These are phyloP conservation scores for Tragelaphus buxtoni DNA, from an alignment of 2,113 vertebrate species.

Conservation along the genomic window DNA sequence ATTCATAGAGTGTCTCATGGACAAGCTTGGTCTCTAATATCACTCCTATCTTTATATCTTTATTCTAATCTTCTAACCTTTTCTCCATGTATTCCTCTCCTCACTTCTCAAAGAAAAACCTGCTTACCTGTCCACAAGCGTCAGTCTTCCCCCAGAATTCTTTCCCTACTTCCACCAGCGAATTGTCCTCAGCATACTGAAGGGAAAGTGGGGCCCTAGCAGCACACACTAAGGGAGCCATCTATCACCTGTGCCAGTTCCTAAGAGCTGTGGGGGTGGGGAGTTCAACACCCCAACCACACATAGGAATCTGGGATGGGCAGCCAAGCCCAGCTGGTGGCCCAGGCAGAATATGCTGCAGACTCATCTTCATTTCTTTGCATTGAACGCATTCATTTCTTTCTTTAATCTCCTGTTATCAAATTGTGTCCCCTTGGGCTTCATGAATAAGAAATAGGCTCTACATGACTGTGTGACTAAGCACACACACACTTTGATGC, in stretches of 20 bases:
- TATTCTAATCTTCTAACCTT: neutral
- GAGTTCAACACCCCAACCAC: neutral
- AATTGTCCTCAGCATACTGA: neutral
- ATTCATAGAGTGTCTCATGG: neutral
- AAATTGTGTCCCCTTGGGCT: neutral
- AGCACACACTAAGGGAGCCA: neutral
- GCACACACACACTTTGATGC: neutral
- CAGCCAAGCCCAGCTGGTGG: neutral
- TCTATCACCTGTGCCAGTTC: neutral
- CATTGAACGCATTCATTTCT: neutral
- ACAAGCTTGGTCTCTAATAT: neutral
- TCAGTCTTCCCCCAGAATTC: neutral
- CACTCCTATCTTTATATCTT: neutral
- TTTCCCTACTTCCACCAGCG: neutral
- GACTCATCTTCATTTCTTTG: neutral
- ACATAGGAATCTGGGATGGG: accelerated
- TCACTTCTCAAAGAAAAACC: neutral
- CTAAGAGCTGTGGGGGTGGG: neutral
- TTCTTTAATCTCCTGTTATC: neutral
- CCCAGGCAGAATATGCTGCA: accelerated
- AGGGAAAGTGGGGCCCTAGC: neutral
- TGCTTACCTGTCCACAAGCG: neutral
- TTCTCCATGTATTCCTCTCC: neutral
- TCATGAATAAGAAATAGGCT: neutral
- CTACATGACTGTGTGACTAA: neutral